phyloP scores from a whole-genome alignment of 2,797 vertebrate genomes.

The Sebastiscus albofasciatus region DNA sequence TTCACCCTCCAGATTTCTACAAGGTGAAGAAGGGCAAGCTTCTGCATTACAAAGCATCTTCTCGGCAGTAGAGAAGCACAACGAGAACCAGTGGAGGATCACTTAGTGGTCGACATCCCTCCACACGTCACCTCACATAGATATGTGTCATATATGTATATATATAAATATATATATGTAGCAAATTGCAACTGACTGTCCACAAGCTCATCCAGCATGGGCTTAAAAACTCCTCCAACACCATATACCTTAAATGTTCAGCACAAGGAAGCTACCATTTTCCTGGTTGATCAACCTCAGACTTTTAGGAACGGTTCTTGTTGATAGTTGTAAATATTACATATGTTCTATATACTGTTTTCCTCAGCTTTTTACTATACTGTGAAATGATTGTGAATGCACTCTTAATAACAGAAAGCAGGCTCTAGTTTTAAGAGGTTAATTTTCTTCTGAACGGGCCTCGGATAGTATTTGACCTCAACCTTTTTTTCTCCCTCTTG shows the following conservation, averaged over 20 bases:
- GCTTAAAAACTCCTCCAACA: conserved; percentile 51
- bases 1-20: conserved; percentile 79
- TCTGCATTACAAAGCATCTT: conserved; percentile 70
- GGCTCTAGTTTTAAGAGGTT: conserved; percentile 30
- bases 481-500: conserved; percentile 20
- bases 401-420: conserved; percentile 62
- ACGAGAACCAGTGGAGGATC: conserved; percentile 15
- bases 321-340: conserved; percentile 24
- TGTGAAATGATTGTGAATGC: conserved; percentile 80
- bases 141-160: conserved; percentile 29
- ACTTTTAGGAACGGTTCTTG: conserved; percentile 40
- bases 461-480: conserved; percentile 30
- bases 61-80: conserved; percentile 65
- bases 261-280: conserved; percentile 69
- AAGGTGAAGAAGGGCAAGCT: conserved; percentile 79
- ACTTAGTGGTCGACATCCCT: conserved; percentile 20
- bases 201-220: conserved; percentile 50
- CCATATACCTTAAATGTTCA: conserved; percentile 48
- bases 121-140: conserved; percentile 43
- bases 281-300: conserved; percentile 33
- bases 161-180: conserved; percentile 64
- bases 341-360: conserved; percentile 57
- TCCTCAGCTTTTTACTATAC: conserved; percentile 65
- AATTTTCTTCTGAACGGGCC: conserved; percentile 11
- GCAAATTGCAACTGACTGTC: conserved; percentile 63